phyloP scores from a whole-genome alignment of 2,113 vertebrate species.

The Zosterops hypoxanthus region DNA sequence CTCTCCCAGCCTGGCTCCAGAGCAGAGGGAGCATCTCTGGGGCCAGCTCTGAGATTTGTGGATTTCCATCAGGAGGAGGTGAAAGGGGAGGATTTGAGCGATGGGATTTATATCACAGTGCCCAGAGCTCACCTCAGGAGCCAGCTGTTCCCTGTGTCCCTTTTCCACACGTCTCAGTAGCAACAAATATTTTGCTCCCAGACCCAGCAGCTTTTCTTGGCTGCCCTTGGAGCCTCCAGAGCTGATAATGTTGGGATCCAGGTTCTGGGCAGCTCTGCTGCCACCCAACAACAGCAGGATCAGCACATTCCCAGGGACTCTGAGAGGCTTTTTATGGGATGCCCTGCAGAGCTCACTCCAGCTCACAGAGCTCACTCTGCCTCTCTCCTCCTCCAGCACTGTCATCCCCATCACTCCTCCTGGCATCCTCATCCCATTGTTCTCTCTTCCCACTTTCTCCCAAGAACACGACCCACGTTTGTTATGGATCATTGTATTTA shows the following conservation, averaged over 20 bases:
- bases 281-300: background rate
- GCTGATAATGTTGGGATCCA: fast-evolving
- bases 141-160: background rate
- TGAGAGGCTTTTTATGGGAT: background rate
- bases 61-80: background rate
- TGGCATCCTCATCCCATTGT: background rate
- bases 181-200: background rate
- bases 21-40: background rate
- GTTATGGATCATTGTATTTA: slow-evolving; percentile 56
- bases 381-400: background rate
- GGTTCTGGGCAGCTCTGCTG: background rate
- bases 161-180: background rate
- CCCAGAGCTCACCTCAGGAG: background rate
- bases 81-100: background rate
- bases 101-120: fast-evolving
- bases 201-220: slow-evolving; percentile 24
- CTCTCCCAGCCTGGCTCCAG: background rate
- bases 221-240: background rate
- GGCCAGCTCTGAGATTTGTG: background rate
- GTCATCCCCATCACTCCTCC: background rate
- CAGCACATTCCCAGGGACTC: background rate
- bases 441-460: background rate
- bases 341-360: background rate
- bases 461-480: slow-evolving; percentile 42
- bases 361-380: background rate